phyloP scores from a whole-genome alignment of 2,797 vertebrate species.

The Oreochromis mossambicus region DNA sequence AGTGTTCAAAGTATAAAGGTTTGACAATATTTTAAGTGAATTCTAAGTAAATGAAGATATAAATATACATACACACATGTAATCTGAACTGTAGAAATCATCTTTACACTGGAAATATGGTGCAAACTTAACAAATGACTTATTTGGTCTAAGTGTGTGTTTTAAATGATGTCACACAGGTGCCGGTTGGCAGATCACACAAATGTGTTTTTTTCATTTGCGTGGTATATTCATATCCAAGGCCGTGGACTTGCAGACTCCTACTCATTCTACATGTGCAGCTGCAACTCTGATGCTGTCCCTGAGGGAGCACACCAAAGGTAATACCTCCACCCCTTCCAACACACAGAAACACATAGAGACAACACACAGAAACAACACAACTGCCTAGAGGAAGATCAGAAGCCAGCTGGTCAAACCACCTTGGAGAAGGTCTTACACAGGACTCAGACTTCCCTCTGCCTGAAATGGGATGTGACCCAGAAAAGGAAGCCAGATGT shows the following conservation, averaged over 20 bases:
- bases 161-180: not conserved
- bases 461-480: slow-evolving; percentile 48
- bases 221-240: not conserved
- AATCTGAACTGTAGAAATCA: not conserved
- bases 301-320: not conserved
- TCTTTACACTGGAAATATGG: not conserved
- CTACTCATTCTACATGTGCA: not conserved
- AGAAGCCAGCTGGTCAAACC: slow-evolving; percentile 35
- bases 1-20: not conserved
- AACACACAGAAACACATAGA: not conserved
- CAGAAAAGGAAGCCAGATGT: slow-evolving; percentile 64
- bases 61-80: not conserved
- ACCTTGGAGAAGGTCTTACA: slow-evolving; percentile 25
- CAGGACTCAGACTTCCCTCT: slow-evolving; percentile 23
- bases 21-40: not conserved
- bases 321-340: not conserved
- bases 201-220: not conserved
- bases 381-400: slow-evolving; percentile 4
- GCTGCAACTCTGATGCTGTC: not conserved
- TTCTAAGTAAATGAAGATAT: not conserved
- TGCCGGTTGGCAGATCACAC: not conserved
- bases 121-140: not conserved
- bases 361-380: not conserved
- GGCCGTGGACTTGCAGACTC: not conserved
- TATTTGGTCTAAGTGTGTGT: not conserved